These are phyloP conservation scores for Drosophila aldrichi DNA, from an alignment of 2,888 invertebrate genomes.

Conservation along the genomic window DNA sequence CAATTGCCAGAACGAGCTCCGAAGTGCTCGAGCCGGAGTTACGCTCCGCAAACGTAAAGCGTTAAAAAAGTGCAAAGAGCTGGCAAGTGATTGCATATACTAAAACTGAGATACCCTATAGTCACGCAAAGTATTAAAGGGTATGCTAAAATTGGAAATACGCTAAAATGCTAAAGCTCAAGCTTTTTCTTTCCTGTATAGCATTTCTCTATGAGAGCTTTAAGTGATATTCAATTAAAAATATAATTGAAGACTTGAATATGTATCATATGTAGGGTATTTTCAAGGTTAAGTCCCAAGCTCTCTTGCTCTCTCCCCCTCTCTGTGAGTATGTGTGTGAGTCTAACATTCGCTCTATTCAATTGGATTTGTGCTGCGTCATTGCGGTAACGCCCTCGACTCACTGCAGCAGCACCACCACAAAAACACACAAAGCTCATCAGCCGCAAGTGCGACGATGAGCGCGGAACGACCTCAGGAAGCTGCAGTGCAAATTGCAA, in stretches of 20 bases:
- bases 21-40: background rate
- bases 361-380: conserved; percentile 67
- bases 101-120: conserved; percentile 8
- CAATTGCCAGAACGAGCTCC: conserved; percentile 17
- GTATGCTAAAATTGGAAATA: background rate
- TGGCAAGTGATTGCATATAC: conserved; percentile 3
- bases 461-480: conserved; percentile 54
- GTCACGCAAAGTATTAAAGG: no score
- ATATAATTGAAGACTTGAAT: background rate
- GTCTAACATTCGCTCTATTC: conserved; percentile 17
- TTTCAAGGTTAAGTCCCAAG: conserved; percentile 16
- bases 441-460: conserved; percentile 30
- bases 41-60: background rate
- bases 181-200: background rate
- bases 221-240: background rate
- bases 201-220: background rate
- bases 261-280: conserved; percentile 22
- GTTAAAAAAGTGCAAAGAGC: conserved; percentile 15
- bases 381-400: conserved; percentile 63
- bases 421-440: conserved; percentile 21
- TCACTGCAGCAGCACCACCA: conserved; percentile 10
- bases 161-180: background rate
- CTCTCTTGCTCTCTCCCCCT: background rate
- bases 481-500: conserved; percentile 58
- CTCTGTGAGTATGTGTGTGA: background rate